Evolutionary conservation across 2,113 vertebrate genomes (phyloP), one percentile per base, ranked within the genome.

Genomic region (Neotoma lepida): DNA sequence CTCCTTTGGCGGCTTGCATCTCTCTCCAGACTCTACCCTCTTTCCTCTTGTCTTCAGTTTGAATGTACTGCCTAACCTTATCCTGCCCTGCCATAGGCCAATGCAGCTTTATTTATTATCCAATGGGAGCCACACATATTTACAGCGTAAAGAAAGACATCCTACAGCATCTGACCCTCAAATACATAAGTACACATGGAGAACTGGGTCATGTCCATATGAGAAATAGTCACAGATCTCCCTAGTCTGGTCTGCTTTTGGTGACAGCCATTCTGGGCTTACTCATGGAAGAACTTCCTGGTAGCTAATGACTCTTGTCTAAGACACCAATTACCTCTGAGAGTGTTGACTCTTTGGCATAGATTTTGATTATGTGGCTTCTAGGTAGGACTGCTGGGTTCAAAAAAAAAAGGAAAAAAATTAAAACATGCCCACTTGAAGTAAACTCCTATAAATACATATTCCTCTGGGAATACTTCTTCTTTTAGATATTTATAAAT

Each of bases 401-500:
- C 54, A 81, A 73, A 44, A 26, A 85, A 80, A 77, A 82, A 80
- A 41, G 76, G 87, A 86, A 86, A 86, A 56, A 93, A 89, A 86
- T 91, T 17, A 96, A 97, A 96, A 82, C 41, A 86, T 82, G 18
- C 77, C 93, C 54, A 89, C 91, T 97, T 94, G 61, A 96, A 94
- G 94, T 64, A 95, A 95, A 78, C 41, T 20, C 80, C 54, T 94
- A 12, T 63, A 84, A 86, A 76, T 90, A 84, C 49, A 77, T 92
- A 44, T 94, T 92, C 82, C n/a, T 77, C 56, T 71, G 63, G 86
- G 78, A 95, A 89, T 89, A 33, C 86, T 46, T 81, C 51, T 49
- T 97, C 80, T 97, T 81, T 94, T 84, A 94, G 95, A 94, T 94
- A 96, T 92, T 96, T 97, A 91, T 88, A 94, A 84, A 95, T 82